Percentiles rank a stretch among this genome's conserved stretches.
phyloP scores from a whole-genome alignment of 2,113 vertebrate species.

The Barnardius zonarius region DNA sequence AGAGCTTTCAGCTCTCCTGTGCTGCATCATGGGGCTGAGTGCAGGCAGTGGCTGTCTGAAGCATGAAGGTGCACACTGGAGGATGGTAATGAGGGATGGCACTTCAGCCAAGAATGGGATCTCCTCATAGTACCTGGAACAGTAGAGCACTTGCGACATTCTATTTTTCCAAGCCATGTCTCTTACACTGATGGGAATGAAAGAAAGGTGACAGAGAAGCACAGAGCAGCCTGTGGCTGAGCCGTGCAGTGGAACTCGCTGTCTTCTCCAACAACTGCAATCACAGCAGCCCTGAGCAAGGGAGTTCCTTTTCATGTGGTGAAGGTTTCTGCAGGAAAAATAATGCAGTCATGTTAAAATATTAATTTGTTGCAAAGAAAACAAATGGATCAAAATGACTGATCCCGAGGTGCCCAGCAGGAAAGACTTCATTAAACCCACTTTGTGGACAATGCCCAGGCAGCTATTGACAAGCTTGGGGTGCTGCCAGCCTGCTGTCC shows the following conservation, averaged over 20 bases:
- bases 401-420: neutral
- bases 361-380: neutral
- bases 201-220: neutral
- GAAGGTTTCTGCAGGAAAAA: neutral
- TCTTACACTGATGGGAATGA: neutral
- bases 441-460: neutral
- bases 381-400: neutral
- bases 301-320: neutral
- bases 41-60: neutral
- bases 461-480: neutral
- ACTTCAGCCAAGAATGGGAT: neutral
- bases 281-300: neutral
- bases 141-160: neutral
- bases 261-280: neutral
- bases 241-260: neutral
- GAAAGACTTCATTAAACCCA: neutral
- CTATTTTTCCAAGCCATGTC: neutral
- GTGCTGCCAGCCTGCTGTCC: neutral
- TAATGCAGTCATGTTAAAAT: neutral
- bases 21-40: neutral
- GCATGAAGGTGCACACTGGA: neutral
- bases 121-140: neutral
- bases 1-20: accelerated
- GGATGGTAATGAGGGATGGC: neutral
- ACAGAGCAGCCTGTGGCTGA: neutral